Base-by-base conservation (phyloP, 2,113 vertebrate species). In the Salminus brasiliensis region DNA sequence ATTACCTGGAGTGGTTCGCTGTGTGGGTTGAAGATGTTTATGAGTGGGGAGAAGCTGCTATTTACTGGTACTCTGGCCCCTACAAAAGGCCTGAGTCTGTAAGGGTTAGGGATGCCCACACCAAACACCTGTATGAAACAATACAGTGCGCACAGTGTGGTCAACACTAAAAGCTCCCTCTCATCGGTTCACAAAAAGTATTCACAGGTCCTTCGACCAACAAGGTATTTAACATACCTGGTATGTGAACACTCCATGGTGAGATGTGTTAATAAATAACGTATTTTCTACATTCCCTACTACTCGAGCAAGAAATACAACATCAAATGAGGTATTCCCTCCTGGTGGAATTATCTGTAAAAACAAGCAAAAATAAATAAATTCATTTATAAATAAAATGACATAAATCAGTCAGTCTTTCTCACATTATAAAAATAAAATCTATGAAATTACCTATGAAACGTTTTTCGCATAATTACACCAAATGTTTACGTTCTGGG, bases 261-360 rank as follows among this genome's bases (percentile, higher is more conserved):
- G 96, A 81, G 97, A 98, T 83, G 98, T 99, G 85, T 99, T 99
- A 96, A 99, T 99, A 99, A 99, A 99, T 98, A 99, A 98, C 90
- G 97, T 99, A 91, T 99, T 99, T 94, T 99, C 97, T 93, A 99
- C 97, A 89, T 98, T 98, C 88, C 97, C 98, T 86, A 98, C 96
- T 88, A 98, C 95, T 93, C 98, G 95, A 81, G 96, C 97, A 0
- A 99, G 96, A 92, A 99, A 99, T 90, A 99, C 98, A 7, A 99
- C 98, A 93, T 99, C 98, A 70, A 99, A 99, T 6, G 98, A 99
- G 0, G 98, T 99, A 90, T 98, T 99, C 68, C 98, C 97, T 92
- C 97, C 98, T 73, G 98, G 98, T 86, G 96, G 95, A 88, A 99
- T 98, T 95, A 98, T 97, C 98, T 99, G 90, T 76, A 76, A 43